Evolutionary conservation across 2,113 vertebrate species (phyloP), one percentile per base, ranked within the genome.

Genomic region (Tautogolabrus adspersus): DNA sequence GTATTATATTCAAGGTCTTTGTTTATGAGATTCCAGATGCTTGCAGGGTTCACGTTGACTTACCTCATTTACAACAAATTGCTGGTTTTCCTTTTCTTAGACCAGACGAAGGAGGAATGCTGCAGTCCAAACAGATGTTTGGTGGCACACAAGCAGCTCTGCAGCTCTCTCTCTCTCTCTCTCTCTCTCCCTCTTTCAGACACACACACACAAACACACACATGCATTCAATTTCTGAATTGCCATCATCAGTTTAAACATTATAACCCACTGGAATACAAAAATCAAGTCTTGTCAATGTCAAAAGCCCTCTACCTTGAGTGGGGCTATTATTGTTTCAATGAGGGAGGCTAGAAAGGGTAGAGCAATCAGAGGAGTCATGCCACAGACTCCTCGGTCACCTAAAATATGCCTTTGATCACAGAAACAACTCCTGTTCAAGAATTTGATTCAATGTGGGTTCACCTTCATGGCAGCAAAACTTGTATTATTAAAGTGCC

Each of bases 81-180:
- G 79, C 75, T 0, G 44, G 66, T 81, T 85, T 81, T 81, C 19
- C 55, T 44, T 67, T 52, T 71, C 67, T 70, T 82, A 90, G 83
- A 80, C 67, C 84, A 77, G 70, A 67, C 12, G n/a, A 62, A 82
- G 87, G 82, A 78, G 84, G 67, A 81, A 62, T 0, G 26, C 68
- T 77, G 40, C 8, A 66, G 74, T 83, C 77, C 56, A 84, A 89
- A 75, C 87, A 90, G 83, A 90, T 92, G 89, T 84, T 86, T 65
- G 58, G 67, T 46, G 13, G 40, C 72, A 69, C 49, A 67, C 61
- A 69, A 51, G 46, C 52, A 71, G 26, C 56, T 19, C 8, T 21
- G 66, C 26, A 55, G 57, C 26, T 2, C 6, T 40, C 30, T 23
- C 38, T 1, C 56, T 13, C 56, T 0, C 30, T 0, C 12, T 5